phyloP scores from a whole-genome alignment of 2,113 vertebrate genomes.

The Petrocephalus microphthalmus region DNA sequence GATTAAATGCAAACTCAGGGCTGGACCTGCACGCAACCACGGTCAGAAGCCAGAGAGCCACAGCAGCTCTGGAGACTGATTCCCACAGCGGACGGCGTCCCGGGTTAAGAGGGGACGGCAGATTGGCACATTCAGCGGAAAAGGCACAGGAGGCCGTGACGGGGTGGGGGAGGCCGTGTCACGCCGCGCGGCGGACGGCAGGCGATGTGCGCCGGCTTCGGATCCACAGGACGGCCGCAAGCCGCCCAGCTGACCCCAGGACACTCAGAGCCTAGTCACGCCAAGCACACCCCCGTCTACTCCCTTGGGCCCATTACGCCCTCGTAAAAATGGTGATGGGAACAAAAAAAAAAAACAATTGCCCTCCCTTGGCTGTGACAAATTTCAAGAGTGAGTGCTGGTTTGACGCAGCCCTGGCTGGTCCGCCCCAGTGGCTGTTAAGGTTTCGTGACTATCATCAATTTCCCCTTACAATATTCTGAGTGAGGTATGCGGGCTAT shows the following conservation, averaged over 20 bases:
- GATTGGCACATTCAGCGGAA: neutral
- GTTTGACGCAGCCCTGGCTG: neutral
- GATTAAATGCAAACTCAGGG: neutral
- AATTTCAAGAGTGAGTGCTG: no score
- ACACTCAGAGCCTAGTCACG: neutral
- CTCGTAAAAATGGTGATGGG: neutral
- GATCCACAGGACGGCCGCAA: neutral
- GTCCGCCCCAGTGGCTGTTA: neutral
- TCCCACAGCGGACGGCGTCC: neutral
- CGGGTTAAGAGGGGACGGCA: neutral
- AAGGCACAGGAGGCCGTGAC: no score
- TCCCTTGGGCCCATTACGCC: neutral
- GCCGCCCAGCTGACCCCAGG: neutral
- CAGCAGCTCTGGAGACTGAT: neutral
- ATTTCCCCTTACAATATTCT: conserved; percentile 8
- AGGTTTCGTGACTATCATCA: conserved; percentile 2
- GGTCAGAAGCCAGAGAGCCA: neutral
- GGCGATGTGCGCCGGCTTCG: neutral
- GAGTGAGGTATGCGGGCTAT: neutral
- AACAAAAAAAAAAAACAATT: neutral
- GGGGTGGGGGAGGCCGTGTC: neutral
- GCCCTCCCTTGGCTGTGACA: neutral
- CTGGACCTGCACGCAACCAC: neutral
- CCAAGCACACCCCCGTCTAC: neutral
- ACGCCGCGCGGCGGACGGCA: neutral